Evolutionary conservation across 2,888 invertebrate genomes (phyloP).

Genomic region (Hemaris fuciformis): DNA sequence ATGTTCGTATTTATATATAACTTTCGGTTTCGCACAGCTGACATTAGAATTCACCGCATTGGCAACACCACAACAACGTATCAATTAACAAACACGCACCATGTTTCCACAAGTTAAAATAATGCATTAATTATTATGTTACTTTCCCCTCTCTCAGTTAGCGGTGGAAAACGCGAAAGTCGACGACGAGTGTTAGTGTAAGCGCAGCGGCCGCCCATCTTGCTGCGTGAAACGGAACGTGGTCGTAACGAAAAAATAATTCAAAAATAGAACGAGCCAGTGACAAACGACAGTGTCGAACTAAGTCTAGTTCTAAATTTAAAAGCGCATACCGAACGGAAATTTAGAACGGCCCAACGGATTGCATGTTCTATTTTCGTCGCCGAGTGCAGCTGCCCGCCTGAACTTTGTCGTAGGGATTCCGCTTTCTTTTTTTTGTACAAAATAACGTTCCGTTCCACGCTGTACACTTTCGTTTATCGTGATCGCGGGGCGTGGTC

Average conservation of each 20-base stretch:
- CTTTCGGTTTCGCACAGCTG: neutral
- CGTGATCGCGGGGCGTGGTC: slow-evolving; percentile 49
- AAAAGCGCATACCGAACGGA: slow-evolving; percentile 72
- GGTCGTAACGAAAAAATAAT: slow-evolving; percentile 31
- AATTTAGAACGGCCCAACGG: slow-evolving; percentile 76
- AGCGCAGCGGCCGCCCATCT: slow-evolving; percentile 41
- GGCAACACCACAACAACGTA: slow-evolving; percentile 26
- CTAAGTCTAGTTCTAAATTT: slow-evolving; percentile 75
- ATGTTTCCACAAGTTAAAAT: slow-evolving; percentile 54
- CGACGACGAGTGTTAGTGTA: slow-evolving; percentile 51
- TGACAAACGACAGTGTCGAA: slow-evolving; percentile 76
- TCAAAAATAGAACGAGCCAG: slow-evolving; percentile 65
- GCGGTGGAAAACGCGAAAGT: slow-evolving; percentile 75
- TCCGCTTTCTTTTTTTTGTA: slow-evolving; percentile 23
- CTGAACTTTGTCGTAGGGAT: slow-evolving; percentile 60
- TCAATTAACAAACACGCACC: slow-evolving; percentile 51
- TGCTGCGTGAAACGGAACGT: slow-evolving; percentile 44
- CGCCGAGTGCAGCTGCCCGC: slow-evolving; percentile 72
- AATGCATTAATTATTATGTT: slow-evolving; percentile 67
- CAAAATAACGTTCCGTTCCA: slow-evolving; percentile 20
- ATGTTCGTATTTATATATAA: slow-evolving; percentile 3
- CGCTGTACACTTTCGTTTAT: slow-evolving; percentile 24
- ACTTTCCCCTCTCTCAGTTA: slow-evolving; percentile 69
- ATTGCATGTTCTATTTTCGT: slow-evolving; percentile 74
- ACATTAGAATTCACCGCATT: slow-evolving; percentile 5